These are phyloP conservation scores for Paraplagusia blochii DNA, from an alignment of 2,113 vertebrate species.

Conservation along the genomic window DNA sequence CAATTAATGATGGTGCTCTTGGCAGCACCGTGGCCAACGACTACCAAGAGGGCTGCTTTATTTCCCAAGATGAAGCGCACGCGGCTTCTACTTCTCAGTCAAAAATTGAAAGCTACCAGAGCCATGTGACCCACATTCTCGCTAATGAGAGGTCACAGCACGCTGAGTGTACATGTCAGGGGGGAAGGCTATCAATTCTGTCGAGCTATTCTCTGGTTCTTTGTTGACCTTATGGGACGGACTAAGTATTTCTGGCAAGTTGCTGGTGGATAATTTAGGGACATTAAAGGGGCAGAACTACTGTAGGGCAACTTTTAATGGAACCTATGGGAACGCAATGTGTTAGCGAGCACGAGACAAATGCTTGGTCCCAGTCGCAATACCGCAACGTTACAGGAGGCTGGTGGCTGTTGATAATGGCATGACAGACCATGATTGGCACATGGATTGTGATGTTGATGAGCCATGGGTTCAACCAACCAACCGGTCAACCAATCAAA, in stretches of 20 bases:
- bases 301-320: conserved; percentile 74
- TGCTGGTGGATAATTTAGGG: conserved; percentile 61
- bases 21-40: conserved; percentile 67
- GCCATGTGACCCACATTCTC: conserved; percentile 66
- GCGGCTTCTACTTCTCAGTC: conserved; percentile 50
- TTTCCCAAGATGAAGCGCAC: conserved; percentile 67
- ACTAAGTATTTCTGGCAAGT: conserved; percentile 49
- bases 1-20: conserved; percentile 72
- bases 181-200: conserved; percentile 57
- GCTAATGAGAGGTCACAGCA: conserved; percentile 72
- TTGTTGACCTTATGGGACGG: conserved; percentile 68
- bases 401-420: conserved; percentile 39
- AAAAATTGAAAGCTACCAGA: conserved; percentile 61
- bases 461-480: conserved; percentile 34
- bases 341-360: conserved; percentile 1
- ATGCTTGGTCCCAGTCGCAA: conserved; percentile 3
- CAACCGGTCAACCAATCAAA: conserved; percentile 28
- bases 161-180: conserved; percentile 46
- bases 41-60: conserved; percentile 68
- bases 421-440: conserved; percentile 47
- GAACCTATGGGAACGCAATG: conserved; percentile 62
- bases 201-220: conserved; percentile 52
- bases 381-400: not conserved
- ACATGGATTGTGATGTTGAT: conserved; percentile 49
- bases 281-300: conserved; percentile 54